Evolutionary conservation across 1,140 invertebrate species (phyloP), one percentile per base, ranked within the genome.

Genomic region (Trichonephila clavata): DNA sequence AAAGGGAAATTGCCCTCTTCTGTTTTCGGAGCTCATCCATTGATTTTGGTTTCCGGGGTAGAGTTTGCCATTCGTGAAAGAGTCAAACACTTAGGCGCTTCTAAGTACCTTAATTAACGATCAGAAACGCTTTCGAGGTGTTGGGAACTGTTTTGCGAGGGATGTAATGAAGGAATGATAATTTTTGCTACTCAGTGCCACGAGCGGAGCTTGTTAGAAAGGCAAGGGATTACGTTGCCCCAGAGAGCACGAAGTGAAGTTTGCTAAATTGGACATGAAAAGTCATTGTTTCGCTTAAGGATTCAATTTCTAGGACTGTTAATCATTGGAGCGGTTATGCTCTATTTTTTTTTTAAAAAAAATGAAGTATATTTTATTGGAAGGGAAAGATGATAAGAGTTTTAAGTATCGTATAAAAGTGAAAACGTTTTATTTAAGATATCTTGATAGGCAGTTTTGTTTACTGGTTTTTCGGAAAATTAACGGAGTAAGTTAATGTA

Each of bases 91-190:
- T 88, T 88, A 88, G 61, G 21, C 16, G 27, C 61, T 13, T 59
- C 86, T 88, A 88, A 88, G 86, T 88, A 50, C 61, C 61, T 90
- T 90, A 90, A 90, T 90, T 90, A 90, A 90, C 68, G 71, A 90
- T 60, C 57, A 24, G 50, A 65, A 68, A 68, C 63, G 77, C 77
- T 24, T 81, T 81, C 43, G 43, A 50, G 32, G 77, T 20, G 77
- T 81, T n/a, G n/a, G 27, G 68, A 27, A 77, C 27, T 77, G 68
- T 77, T 77, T 77, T 77, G 14, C 27, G 13, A 77, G 68, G 24
- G 27, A 20, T 32, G 68, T 77, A 77, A 77, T 77, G 68, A 77
- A 77, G 24, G 68, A 27, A 77, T 39, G 68, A 77, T 77, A 27
- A 77, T 39, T 77, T 77, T 77, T 77, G 24, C 27, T 77, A n/a